phyloP scores from a whole-genome alignment of 2,113 vertebrate species.

The Vidua chalybeata region DNA sequence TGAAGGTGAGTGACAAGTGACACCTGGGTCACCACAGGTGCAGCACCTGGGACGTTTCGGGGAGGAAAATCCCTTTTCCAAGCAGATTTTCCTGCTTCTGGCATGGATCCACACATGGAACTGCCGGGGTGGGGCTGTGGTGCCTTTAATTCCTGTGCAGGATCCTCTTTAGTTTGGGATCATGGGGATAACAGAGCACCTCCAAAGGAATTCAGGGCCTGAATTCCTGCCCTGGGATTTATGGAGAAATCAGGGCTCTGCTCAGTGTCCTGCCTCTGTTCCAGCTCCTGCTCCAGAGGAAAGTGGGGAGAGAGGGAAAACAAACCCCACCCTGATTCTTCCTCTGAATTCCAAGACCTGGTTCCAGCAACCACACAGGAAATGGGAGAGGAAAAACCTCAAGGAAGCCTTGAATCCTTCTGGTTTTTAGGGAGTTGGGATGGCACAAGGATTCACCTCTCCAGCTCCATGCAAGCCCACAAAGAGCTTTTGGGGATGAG shows the following conservation, averaged over 20 bases:
- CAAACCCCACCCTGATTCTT: neutral
- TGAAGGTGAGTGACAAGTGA: constrained; percentile 2
- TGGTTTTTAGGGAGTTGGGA: neutral
- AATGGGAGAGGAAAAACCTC: neutral
- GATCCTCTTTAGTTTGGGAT: neutral
- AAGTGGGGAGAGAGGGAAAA: neutral
- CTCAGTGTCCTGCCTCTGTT: neutral
- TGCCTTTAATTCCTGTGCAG: neutral
- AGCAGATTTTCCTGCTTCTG: neutral
- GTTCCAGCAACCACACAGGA: neutral
- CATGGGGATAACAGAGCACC: neutral
- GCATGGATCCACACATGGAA: fast-evolving
- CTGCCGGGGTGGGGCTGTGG: neutral
- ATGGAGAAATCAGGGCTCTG: neutral
- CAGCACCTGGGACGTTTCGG: neutral
- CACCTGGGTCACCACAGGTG: neutral
- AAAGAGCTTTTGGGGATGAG: neutral
- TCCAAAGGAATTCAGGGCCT: neutral
- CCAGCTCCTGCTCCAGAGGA: neutral
- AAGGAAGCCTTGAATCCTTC: neutral
- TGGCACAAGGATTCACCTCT: neutral
- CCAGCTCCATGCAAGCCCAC: neutral
- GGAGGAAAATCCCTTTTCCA: neutral
- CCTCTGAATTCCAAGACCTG: neutral
- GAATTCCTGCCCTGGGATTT: neutral